A percentile compares a stretch with the other conserved stretches of the same genome.
phyloP scores from a whole-genome alignment of 2,797 vertebrate species.

The Sternotherus odoratus region DNA sequence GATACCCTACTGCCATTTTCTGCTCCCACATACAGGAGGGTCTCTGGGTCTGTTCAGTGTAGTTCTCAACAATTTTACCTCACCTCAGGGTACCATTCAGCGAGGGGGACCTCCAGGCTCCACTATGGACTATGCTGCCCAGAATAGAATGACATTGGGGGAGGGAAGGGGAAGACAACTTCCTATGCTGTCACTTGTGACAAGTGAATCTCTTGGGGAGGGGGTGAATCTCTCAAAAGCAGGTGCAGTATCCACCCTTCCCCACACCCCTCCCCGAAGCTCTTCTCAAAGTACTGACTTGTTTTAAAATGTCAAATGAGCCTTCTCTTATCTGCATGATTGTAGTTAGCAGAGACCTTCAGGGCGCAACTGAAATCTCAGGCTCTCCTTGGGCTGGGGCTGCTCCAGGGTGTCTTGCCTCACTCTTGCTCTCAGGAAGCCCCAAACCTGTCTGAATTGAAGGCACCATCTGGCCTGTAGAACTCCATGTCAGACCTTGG shows the following conservation, averaged over 20 bases:
- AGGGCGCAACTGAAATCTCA: not conserved
- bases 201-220: not conserved
- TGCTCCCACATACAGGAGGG: not conserved
- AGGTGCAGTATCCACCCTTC: not conserved
- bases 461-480: not conserved
- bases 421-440: not conserved
- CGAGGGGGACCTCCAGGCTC: too few species aligned
- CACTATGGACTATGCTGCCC: not conserved
- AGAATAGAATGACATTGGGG: not conserved
- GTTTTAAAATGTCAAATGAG: not conserved
- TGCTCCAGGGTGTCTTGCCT: not conserved
- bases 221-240: not conserved
- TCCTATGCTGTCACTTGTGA: not conserved
- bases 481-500: not conserved
- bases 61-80: not conserved
- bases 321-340: not conserved
- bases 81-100: not conserved
- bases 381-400: not conserved
- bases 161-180: not conserved
- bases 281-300: not conserved
- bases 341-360: not conserved
- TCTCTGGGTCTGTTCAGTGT: not conserved
- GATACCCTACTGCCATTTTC: not conserved
- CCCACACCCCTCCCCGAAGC: not conserved
- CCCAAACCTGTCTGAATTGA: not conserved